Evolutionary conservation across 1,140 invertebrate species (phyloP), one percentile per base, ranked within the genome.

Genomic region (Anastrepha obliqua): DNA sequence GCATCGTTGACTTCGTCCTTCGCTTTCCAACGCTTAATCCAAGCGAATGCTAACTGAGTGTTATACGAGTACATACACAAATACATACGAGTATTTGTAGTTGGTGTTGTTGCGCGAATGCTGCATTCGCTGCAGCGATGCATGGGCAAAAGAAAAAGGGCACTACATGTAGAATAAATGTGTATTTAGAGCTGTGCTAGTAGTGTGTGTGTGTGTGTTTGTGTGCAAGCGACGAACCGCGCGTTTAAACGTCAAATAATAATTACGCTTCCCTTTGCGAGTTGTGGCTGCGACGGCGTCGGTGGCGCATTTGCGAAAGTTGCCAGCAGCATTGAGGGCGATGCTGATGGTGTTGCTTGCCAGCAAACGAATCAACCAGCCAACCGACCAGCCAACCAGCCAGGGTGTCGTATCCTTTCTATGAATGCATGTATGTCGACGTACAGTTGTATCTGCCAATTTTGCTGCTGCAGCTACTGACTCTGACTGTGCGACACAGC

Each of bases 221-320:
- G 60, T n/a, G 8, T 64, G 60, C 17, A 1, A 13, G 8, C 64
- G 70, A 17, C 42, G 65, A 47, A 20, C 39, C 47, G 74, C 74
- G 47, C 74, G 47, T n/a, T 81, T 55, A 81, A 81, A 81, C 51
- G 74, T 81, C 74, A 58, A 81, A 81, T 81, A 81, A 81, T 81
- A 81, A 81, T 81, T 81, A 81, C 17, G 74, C 44, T 81, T 8
- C 74, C 74, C 74, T 81, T 55, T 81, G 74, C 74, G 74, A 81
- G 20, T 81, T 15, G 44, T 17, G 70, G 64, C 64, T 9, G 9
- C 9, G 29, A 20, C 29, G 13, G 29, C 20, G 7, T 7, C 29
- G 7, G 64, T 29, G 3, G 64, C 13, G 67, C 42, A 74, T 44
- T 74, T 74, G 67, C 67, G 44, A 39, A 47, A 13, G 7, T 44